A percentile compares a stretch with the other conserved stretches of the same genome.
Evolutionary conservation across 2,888 invertebrate genomes (phyloP).

Genomic region (Campaea margaritaria): DNA sequence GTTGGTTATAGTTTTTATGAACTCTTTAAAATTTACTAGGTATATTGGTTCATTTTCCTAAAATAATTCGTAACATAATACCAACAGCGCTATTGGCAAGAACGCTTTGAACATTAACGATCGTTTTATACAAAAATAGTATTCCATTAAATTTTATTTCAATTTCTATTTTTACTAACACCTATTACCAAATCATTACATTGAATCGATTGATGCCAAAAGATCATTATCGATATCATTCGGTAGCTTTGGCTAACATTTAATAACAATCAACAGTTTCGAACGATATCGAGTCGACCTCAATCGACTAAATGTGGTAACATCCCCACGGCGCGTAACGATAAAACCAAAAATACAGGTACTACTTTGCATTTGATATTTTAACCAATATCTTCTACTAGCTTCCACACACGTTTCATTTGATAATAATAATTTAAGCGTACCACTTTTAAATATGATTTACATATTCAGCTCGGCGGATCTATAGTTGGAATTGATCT

Average conservation of each 20-base stretch:
- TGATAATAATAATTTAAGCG: background rate
- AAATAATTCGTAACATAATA: constrained; percentile 4
- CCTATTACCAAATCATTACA: constrained; percentile 14
- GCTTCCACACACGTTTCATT: constrained; percentile 15
- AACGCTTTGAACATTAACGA: constrained; percentile 19
- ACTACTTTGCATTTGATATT: constrained; percentile 49
- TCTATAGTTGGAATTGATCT: constrained; percentile 1
- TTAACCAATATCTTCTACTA: constrained; percentile 29
- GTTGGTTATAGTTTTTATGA: background rate
- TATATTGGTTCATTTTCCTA: background rate
- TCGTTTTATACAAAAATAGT: constrained; percentile 27
- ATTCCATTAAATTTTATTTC: constrained; percentile 18
- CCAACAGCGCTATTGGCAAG: constrained; percentile 17
- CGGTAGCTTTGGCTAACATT: background rate
- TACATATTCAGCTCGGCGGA: constrained; percentile 9
- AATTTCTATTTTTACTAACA: constrained; percentile 20
- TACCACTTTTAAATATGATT: constrained; percentile 14
- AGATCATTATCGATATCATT: constrained; percentile 13
- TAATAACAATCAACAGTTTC: constrained; percentile 11
- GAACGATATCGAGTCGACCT: constrained; percentile 7
- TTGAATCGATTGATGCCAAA: constrained; percentile 15
- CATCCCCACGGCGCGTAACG: constrained; percentile 8
- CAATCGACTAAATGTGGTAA: constrained; percentile 15
- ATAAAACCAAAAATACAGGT: constrained; percentile 46
- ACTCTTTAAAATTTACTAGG: background rate